Evolutionary conservation across 2,797 vertebrate species (phyloP).

Genomic region (Cygnus olor): DNA sequence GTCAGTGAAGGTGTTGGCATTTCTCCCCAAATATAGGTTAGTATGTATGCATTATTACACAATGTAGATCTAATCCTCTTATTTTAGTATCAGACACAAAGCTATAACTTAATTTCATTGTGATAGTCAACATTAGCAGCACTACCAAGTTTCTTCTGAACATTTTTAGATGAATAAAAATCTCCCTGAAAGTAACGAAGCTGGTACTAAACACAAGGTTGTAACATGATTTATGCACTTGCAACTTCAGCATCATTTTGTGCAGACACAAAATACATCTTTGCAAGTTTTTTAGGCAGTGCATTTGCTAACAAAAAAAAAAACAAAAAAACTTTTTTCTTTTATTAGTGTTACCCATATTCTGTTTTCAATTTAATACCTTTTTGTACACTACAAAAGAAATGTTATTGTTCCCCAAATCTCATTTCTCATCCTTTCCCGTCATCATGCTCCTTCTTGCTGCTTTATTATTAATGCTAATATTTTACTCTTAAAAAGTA

Average conservation of each 20-base stretch:
- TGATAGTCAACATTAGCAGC: not conserved
- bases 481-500: slow-evolving; percentile 51
- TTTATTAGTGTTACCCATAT: not conserved
- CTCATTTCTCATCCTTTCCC: slow-evolving; percentile 51
- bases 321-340: not conserved
- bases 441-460: slow-evolving; percentile 22
- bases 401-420: slow-evolving; percentile 42
- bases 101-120: not conserved
- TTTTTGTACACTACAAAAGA: slow-evolving; percentile 21
- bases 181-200: not conserved
- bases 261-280: not conserved
- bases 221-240: not conserved
- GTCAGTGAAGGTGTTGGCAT: not conserved
- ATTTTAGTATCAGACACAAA: not conserved
- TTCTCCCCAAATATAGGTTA: not conserved
- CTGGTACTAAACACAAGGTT: not conserved
- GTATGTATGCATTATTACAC: not conserved
- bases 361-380: not conserved
- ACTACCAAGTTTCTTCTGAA: not conserved
- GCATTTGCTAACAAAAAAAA: not conserved
- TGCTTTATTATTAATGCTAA: slow-evolving; percentile 68
- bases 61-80: not conserved
- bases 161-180: not conserved
- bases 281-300: not conserved
- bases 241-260: not conserved